phyloP scores from a whole-genome alignment of 2,113 vertebrate species.

The Phalacrocorax brasilianus region DNA sequence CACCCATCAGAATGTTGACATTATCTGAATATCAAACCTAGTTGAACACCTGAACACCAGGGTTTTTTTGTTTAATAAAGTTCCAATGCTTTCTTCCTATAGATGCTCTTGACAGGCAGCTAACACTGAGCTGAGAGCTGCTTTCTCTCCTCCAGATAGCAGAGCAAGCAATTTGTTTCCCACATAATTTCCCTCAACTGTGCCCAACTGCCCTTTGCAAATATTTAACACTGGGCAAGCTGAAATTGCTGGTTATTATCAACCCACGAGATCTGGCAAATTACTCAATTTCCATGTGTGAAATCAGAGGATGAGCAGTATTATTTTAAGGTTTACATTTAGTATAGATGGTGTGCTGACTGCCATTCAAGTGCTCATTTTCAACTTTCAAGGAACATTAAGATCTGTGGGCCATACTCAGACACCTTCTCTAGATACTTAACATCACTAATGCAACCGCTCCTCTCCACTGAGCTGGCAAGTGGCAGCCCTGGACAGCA shows the following conservation, averaged over 20 bases:
- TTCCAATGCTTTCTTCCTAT: not conserved
- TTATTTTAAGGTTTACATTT: constrained; percentile 3
- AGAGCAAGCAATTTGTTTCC: not conserved
- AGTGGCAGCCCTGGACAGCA: not conserved
- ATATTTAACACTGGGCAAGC: not conserved
- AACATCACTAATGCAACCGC: not conserved
- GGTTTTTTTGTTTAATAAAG: not conserved
- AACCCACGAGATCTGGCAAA: not conserved
- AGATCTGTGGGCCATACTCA: not conserved
- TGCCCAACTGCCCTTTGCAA: not conserved
- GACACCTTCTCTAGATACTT: not conserved
- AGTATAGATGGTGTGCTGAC: not conserved
- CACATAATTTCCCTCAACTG: not conserved
- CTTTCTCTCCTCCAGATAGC: not conserved
- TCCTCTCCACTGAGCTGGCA: not conserved
- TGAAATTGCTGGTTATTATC: constrained; percentile 23
- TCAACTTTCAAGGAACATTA: not conserved
- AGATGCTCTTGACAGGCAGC: not conserved
- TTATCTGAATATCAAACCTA: not conserved
- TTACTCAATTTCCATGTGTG: not conserved
- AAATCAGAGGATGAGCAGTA: not conserved
- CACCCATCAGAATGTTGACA: not conserved
- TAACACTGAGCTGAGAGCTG: not conserved
- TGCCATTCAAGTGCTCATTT: not conserved
- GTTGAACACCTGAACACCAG: rapidly evolving